phyloP scores from a whole-genome alignment of 2,888 invertebrate genomes.

The Amorpha juglandis region DNA sequence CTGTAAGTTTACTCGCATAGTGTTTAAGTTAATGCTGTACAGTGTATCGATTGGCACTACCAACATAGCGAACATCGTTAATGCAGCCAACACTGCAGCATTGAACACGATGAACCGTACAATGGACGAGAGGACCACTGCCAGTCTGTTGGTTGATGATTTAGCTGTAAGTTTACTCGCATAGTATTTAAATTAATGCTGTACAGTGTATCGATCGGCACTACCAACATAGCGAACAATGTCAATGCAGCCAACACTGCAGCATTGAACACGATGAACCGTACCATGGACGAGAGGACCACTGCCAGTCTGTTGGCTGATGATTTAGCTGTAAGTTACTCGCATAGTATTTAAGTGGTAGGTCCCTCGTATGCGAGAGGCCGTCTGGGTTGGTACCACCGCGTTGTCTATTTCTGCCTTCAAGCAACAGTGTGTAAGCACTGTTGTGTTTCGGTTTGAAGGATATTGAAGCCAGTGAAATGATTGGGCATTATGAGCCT shows the following conservation, averaged over 20 bases:
- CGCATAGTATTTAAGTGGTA: conserved; percentile 50
- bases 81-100: conserved; percentile 56
- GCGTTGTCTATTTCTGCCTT: no score
- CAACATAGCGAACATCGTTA: conserved; percentile 63
- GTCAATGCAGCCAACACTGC: conserved; percentile 59
- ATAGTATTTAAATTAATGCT: not conserved
- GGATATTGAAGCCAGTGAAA: no score
- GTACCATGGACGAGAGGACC: conserved; percentile 85
- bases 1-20: conserved; percentile 68
- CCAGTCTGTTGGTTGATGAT: conserved; percentile 85
- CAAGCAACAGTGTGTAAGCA: no score
- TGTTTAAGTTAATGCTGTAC: conserved; percentile 36
- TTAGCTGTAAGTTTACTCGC: conserved; percentile 78
- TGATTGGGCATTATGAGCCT: no score
- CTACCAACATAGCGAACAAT: conserved; percentile 71
- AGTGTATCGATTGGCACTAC: conserved; percentile 80
- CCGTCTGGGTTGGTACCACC: no score
- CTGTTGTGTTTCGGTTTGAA: no score
- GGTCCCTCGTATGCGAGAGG: no score
- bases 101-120: conserved; percentile 82
- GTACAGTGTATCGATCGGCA: conserved; percentile 77
- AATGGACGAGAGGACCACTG: conserved; percentile 85
- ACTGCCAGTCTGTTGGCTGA: conserved; percentile 84
- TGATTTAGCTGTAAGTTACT: conserved; percentile 82
- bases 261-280: conserved; percentile 74